Base-by-base conservation (phyloP, 2,113 vertebrate species). In the Ptychochromis oligacanthus region DNA sequence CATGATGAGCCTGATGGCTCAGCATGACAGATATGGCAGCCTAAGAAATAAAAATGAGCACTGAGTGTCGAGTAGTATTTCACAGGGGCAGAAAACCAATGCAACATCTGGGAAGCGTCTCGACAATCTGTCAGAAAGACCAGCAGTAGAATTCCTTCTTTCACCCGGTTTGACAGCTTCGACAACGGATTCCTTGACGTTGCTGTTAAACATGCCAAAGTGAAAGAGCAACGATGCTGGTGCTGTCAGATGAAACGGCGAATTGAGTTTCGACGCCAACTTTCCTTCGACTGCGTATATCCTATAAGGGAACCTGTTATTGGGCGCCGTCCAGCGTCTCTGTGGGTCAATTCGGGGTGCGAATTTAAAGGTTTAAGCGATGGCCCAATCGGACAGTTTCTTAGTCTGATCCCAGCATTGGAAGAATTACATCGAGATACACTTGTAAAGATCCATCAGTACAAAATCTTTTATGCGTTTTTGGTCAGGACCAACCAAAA, bases 351-450 rank as follows among this genome's bases (percentile, higher is more conserved):
- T 15, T 38, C 54, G 17, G 43, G 58, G 18, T 43, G 60, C 20
- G 22, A 31, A 58, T 61, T 79, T 40, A 57, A 65, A 20, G 24
- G 49, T 52, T 64, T n/a, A 58, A 78, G 24, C 46, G 31, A 72
- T 36, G 61, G 12, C 52, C 36, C 36, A 2, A 75, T 82, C 36
- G 38, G 61, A 82, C 14, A 10, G 15, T 78, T 59, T 75, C 28
- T 62, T 9, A 9, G 36, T 79, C 65, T 77, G 77, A 77, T 79
- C 38, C 76, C 38, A 9, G 17, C 22, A 76, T 36, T 79, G 15
- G 43, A 64, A 40, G 24, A 49, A 70, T 83, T 67, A 34, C 38
- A 18, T 78, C 62, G 61, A 17, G 22, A 83, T 57, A 6, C 52
- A 56, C 36, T 49, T 60, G 49, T 43, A 31, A 77, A 55, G 12